phyloP scores from a whole-genome alignment of 30 jellyfish, hydroid and myxozoan genomes.

The Turritopsis dohrnii region DNA sequence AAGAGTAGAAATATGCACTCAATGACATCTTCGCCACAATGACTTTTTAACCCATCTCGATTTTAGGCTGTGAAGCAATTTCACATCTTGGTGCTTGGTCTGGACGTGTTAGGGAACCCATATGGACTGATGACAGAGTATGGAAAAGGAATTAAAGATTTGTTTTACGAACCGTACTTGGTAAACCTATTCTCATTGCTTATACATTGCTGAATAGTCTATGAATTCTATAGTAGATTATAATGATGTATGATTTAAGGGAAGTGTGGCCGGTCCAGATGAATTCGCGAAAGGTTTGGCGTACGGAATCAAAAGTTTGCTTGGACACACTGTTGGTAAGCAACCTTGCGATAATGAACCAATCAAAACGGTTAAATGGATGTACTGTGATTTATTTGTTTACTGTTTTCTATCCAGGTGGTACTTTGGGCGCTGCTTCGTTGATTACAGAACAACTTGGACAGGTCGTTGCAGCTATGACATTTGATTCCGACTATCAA shows the following conservation, averaged over 20 bases:
- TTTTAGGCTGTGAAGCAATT: constrained; percentile 58
- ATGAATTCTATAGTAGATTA: background rate
- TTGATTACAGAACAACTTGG: constrained; percentile 46
- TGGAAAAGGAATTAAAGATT: constrained; percentile 58
- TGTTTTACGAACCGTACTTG: constrained; percentile 55
- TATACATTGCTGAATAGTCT: background rate
- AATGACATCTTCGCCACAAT: background rate
- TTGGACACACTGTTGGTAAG: constrained; percentile 69
- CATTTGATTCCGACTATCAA: constrained; percentile 41
- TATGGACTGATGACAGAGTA: constrained; percentile 54
- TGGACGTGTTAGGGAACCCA: constrained; percentile 63
- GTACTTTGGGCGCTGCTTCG: constrained; percentile 39
- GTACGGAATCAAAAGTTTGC: constrained; percentile 55
- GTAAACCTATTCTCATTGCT: constrained; percentile 22
- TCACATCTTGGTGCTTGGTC: constrained; percentile 56
- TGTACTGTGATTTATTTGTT: background rate
- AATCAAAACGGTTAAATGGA: background rate
- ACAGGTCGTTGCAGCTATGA: constrained; percentile 38
- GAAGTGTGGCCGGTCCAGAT: constrained; percentile 61
- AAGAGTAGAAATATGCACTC: background rate
- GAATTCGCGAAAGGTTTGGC: constrained; percentile 66
- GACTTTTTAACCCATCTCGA: background rate
- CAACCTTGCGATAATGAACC: background rate
- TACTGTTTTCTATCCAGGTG: constrained; percentile 13
- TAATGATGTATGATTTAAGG: constrained; percentile 17